Evolutionary conservation across 2,113 vertebrate species (phyloP).

Genomic region (Lamprotornis superbus): DNA sequence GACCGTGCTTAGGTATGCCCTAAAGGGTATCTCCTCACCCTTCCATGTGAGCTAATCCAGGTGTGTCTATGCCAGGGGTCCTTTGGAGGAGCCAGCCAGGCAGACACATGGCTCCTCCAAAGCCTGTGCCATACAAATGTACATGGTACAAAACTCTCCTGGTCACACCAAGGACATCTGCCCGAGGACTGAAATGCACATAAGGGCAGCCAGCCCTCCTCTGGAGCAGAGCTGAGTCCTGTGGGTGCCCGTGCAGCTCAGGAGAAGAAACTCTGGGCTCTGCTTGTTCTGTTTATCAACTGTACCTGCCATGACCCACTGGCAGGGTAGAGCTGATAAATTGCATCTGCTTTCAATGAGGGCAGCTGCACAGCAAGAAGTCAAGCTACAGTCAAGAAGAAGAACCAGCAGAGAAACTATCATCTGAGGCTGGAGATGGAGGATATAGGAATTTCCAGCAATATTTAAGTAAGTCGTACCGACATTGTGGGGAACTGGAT

Average conservation of each 20-base stretch:
- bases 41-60: neutral
- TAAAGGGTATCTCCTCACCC: neutral
- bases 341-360: neutral
- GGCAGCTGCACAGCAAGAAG: neutral
- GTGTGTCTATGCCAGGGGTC: neutral
- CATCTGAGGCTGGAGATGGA: neutral
- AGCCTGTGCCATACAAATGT: neutral
- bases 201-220: neutral
- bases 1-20: neutral
- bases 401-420: neutral
- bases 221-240: neutral
- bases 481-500: neutral
- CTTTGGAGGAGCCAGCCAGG: neutral
- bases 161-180: too few species aligned
- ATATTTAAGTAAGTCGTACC: neutral
- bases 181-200: rapidly evolving
- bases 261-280: neutral
- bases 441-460: neutral
- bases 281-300: neutral
- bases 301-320: neutral
- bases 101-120: neutral
- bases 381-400: neutral
- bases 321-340: rapidly evolving
- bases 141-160: too few species aligned
- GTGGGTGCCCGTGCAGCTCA: neutral